A percentile compares a stretch with the other conserved stretches of the same genome.
Evolutionary conservation across 2,888 invertebrate genomes (phyloP).

Genomic region (Lobophora halterata): DNA sequence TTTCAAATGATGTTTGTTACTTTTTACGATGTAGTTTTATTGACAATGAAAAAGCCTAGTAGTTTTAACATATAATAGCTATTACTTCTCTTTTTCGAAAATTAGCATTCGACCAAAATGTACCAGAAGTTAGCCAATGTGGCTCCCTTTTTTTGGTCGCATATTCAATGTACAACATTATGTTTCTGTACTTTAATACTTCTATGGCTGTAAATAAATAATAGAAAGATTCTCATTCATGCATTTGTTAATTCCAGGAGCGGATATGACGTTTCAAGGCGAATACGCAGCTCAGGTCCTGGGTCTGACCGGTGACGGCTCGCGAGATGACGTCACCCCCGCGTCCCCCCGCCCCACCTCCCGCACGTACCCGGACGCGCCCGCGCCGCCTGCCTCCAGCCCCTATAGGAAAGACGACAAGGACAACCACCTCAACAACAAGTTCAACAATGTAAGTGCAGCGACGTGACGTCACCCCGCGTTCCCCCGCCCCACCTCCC

Average conservation of each 20-base stretch:
- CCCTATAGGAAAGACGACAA: constrained; percentile 48
- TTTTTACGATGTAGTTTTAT: no score
- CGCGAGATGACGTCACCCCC: constrained; percentile 44
- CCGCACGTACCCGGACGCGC: constrained; percentile 36
- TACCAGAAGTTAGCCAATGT: no score
- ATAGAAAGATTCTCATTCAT: no score
- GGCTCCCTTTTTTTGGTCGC: no score
- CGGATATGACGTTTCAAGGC: constrained; percentile 93
- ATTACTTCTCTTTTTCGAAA: no score
- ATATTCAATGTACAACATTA: no score
- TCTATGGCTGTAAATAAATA: no score
- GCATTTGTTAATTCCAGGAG: constrained; percentile 72
- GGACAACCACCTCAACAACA: constrained; percentile 52
- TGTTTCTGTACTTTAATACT: no score
- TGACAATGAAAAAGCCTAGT: no score
- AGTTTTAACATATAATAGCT: no score
- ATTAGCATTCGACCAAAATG: no score
- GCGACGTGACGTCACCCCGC: constrained; percentile 45
- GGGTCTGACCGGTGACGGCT: constrained; percentile 84
- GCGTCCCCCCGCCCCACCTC: constrained; percentile 44
- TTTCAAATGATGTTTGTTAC: no score
- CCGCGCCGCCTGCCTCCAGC: constrained; percentile 30
- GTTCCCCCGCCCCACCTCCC: constrained; percentile 44
- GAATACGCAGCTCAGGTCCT: constrained; percentile 96
- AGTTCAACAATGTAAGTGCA: constrained; percentile 48